Percentiles rank a stretch among this genome's conserved stretches.
Evolutionary conservation across 2,797 vertebrate genomes (phyloP).

Genomic region (Taenioides sp.): DNA sequence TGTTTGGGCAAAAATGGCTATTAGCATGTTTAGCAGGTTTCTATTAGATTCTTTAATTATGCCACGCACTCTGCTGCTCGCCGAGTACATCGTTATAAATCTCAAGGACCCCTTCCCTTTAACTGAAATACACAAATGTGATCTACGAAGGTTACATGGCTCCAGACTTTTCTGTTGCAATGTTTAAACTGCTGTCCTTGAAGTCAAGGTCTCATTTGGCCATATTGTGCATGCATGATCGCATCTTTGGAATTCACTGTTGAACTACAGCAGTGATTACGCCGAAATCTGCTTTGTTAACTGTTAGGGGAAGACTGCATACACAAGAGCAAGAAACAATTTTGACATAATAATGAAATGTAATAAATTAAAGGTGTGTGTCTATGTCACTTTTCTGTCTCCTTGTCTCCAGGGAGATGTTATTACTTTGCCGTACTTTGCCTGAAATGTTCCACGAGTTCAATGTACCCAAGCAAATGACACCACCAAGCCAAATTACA

Average conservation of each 20-base stretch:
- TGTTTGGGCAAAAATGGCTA: slow-evolving; percentile 33
- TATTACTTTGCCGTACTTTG: no score
- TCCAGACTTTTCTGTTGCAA: slow-evolving; percentile 28
- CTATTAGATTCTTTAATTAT: slow-evolving; percentile 42
- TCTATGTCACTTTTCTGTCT: no score
- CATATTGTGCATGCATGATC: slow-evolving; percentile 32
- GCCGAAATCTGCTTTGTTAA: slow-evolving; percentile 11
- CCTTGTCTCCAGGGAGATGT: no score
- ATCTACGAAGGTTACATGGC: slow-evolving; percentile 44
- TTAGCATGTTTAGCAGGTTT: slow-evolving; percentile 27
- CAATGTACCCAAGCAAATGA: no score
- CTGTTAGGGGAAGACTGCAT: neutral
- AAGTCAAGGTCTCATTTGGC: slow-evolving; percentile 31
- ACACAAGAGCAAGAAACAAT: no score
- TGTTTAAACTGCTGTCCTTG: slow-evolving; percentile 59
- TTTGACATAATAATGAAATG: no score
- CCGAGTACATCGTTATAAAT: slow-evolving; percentile 45
- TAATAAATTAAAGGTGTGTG: no score
- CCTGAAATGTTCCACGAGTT: no score
- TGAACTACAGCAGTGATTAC: slow-evolving; percentile 7
- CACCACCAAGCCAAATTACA: no score
- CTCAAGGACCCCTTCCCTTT: slow-evolving; percentile 24
- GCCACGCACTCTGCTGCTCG: slow-evolving; percentile 37
- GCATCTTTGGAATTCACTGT: slow-evolving; percentile 35
- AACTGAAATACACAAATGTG: slow-evolving; percentile 30